Evolutionary conservation across 53 echinoderm and acorn worm genomes (phyloP).

Genomic region (Hippasteria phrygiana): DNA sequence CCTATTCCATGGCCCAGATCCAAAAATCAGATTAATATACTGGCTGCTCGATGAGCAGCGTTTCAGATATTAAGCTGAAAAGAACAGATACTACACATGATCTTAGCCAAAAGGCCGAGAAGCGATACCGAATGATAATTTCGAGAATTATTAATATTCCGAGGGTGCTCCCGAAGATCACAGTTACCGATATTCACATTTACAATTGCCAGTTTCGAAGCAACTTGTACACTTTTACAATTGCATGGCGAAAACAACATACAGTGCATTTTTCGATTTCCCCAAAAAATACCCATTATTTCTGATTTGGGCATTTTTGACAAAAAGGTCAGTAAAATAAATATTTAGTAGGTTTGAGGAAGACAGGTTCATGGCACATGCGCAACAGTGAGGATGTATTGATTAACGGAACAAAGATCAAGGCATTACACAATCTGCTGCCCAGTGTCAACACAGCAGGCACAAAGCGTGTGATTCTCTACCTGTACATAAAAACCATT

Average conservation of each 20-base stretch:
- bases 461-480: too few relatives aligned
- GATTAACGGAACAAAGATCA: not conserved
- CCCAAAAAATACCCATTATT: not conserved
- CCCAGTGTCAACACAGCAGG: too few relatives aligned
- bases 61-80: too few relatives aligned
- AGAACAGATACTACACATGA: slow-evolving; percentile 90
- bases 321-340: not conserved
- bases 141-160: not conserved
- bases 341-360: not conserved
- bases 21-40: slow-evolving; percentile 77
- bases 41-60: slow-evolving; percentile 84
- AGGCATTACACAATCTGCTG: not conserved
- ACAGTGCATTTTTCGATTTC: not conserved
- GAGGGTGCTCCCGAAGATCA: not conserved
- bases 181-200: not conserved
- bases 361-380: not conserved
- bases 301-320: not conserved
- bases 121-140: slow-evolving; percentile 31
- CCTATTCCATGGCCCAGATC: slow-evolving; percentile 80
- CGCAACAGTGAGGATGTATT: not conserved
- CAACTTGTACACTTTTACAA: not conserved
- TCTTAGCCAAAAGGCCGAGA: slow-evolving; percentile 87
- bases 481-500: not conserved
- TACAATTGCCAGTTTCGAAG: too few relatives aligned
- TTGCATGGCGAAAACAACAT: not conserved